A percentile compares a stretch with the other conserved stretches of the same genome.
These are phyloP conservation scores for Notarius quadriscutis DNA, from an alignment of 2,113 vertebrate species.

Conservation along the genomic window DNA sequence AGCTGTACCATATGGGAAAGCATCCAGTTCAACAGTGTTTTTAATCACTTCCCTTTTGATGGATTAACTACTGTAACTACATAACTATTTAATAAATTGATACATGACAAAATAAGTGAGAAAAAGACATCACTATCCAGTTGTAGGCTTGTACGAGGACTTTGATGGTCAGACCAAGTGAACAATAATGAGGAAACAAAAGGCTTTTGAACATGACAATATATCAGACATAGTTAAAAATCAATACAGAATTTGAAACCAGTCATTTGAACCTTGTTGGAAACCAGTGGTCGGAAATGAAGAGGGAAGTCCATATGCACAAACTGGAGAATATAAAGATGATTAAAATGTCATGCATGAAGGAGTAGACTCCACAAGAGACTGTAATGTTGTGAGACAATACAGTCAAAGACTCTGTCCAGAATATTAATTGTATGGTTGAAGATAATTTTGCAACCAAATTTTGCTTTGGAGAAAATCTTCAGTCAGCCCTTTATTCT, in stretches of 20 bases:
- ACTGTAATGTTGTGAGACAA: background rate
- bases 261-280: background rate
- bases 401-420: background rate
- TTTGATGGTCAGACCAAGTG: background rate
- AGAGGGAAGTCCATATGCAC: background rate
- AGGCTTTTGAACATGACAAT: background rate
- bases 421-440: background rate
- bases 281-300: background rate
- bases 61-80: conserved; percentile 14
- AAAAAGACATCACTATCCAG: background rate
- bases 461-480: background rate
- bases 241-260: background rate
- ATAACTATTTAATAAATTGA: background rate
- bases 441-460: background rate
- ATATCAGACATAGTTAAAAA: background rate
- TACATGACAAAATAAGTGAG: background rate
- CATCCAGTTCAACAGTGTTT: background rate
- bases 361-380: background rate
- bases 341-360: background rate
- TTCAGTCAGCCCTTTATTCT: background rate
- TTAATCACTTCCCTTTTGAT: background rate
- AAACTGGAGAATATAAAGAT: background rate
- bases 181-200: background rate
- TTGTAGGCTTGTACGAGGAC: background rate
- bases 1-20: conserved; percentile 7